Conservation (phyloP, 2,797 vertebrate genomes). For the Lutjanus campechanus region DNA sequence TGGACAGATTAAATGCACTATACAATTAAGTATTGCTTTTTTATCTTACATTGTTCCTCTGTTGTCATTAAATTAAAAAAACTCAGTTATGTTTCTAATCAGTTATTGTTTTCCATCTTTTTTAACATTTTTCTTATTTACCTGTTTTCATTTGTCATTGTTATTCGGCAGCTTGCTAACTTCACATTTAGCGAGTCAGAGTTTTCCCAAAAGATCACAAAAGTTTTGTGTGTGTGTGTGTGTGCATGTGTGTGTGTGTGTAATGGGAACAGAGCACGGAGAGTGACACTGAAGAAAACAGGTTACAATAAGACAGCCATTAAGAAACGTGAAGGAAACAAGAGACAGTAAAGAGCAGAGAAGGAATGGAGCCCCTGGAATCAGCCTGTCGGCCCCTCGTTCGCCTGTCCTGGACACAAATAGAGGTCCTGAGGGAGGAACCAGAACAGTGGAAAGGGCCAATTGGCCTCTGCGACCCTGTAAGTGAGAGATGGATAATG, state of each 20-base stretch:
- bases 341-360: constrained; percentile 11
- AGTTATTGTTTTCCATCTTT: too few species aligned
- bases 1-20: too few species aligned
- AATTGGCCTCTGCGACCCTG: constrained; percentile 54
- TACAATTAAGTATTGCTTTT: too few species aligned
- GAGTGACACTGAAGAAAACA: constrained; percentile 31
- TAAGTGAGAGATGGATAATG: constrained; percentile 65
- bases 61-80: too few species aligned
- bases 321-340: constrained; percentile 15
- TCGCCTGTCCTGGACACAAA: constrained; percentile 30
- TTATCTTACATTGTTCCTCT: too few species aligned
- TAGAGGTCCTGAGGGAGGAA: constrained; percentile 53
- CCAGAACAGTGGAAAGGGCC: constrained; percentile 40
- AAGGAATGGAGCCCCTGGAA: neutral
- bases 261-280: neutral
- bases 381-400: neutral
- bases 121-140: too few species aligned
- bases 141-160: neutral
- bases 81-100: too few species aligned
- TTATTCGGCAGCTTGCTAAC: too few species aligned
- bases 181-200: neutral
- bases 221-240: neutral
- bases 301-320: constrained; percentile 17
- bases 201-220: neutral
- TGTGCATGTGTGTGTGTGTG: neutral